Conservation (phyloP, 2,113 vertebrate species). For the Pseudorhombus dupliciocellatus region DNA sequence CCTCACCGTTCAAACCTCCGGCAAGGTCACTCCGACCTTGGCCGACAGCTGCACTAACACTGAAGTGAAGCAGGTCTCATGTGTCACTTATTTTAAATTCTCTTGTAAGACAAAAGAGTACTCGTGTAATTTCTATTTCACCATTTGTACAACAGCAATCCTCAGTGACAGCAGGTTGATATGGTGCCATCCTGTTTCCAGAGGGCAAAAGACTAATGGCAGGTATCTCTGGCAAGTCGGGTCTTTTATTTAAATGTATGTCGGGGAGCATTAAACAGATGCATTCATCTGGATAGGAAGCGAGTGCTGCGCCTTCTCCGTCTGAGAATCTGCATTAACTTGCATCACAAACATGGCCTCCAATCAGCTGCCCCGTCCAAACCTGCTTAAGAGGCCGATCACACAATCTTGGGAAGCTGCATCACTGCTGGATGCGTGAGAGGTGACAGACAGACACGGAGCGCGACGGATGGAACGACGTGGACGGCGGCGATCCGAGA, state of each 20-base stretch:
- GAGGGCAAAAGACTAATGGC: constrained; percentile 47
- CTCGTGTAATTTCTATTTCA: not conserved
- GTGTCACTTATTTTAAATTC: constrained; percentile 31
- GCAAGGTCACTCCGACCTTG: constrained; percentile 34
- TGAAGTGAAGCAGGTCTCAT: constrained; percentile 17
- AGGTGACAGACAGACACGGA: constrained; percentile 31
- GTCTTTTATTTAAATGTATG: constrained; percentile 58
- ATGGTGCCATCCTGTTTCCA: constrained; percentile 36
- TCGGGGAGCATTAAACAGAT: constrained; percentile 51
- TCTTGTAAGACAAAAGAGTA: constrained; percentile 12
- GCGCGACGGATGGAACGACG: constrained; percentile 15
- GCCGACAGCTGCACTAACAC: constrained; percentile 42
- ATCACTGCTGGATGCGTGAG: constrained; percentile 28
- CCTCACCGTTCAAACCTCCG: constrained; percentile 22
- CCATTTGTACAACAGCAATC: constrained; percentile 27
- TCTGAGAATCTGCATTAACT: constrained; percentile 38
- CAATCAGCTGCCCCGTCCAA: constrained; percentile 22
- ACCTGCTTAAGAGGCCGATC: constrained; percentile 45
- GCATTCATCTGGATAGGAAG: constrained; percentile 36
- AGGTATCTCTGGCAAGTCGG: constrained; percentile 56
- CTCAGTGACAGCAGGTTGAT: constrained; percentile 24
- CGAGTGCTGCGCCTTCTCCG: not conserved
- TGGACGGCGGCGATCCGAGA: constrained; percentile 17
- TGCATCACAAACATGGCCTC: constrained; percentile 10
- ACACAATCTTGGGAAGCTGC: constrained; percentile 35